A percentile compares a stretch with the other conserved stretches of the same genome.
Conservation (phyloP, 1,140 invertebrate species). For the Scaptomyza pallida region DNA sequence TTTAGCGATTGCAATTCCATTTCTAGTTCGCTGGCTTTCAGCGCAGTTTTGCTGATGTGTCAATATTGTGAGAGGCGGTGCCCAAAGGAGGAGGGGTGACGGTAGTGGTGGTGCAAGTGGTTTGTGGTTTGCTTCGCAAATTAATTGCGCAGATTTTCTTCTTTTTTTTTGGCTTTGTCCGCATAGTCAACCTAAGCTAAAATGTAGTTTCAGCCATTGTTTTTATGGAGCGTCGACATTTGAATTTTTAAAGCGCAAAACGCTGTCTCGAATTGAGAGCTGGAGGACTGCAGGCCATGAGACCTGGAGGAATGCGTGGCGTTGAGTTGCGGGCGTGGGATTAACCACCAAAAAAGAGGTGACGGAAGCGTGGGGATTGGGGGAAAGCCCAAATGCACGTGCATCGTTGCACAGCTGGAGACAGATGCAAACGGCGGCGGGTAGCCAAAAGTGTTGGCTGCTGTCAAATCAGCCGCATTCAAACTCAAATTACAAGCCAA, state of each 20-base stretch:
- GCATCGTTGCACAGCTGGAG: slow-evolving; percentile 62
- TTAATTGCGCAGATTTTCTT: slow-evolving; percentile 73
- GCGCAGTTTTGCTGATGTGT: slow-evolving; percentile 69
- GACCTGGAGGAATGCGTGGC: slow-evolving; percentile 46
- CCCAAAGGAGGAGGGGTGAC: neutral
- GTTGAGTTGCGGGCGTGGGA: slow-evolving; percentile 34
- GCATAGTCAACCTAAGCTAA: slow-evolving; percentile 32
- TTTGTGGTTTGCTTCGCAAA: slow-evolving; percentile 73
- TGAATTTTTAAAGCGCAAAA: slow-evolving; percentile 62
- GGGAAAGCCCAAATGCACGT: slow-evolving; percentile 52
- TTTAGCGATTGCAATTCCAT: slow-evolving; percentile 72
- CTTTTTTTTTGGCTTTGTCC: slow-evolving; percentile 21
- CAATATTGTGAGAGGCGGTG: slow-evolving; percentile 45
- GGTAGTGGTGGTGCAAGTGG: slow-evolving; percentile 22
- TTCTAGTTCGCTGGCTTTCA: slow-evolving; percentile 48
- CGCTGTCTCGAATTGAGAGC: neutral
- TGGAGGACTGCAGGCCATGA: neutral
- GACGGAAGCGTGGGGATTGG: too few species aligned
- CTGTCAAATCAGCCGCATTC: slow-evolving; percentile 79
- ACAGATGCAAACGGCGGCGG: slow-evolving; percentile 40
- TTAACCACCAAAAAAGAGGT: neutral
- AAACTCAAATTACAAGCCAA: slow-evolving; percentile 77
- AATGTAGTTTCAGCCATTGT: slow-evolving; percentile 46
- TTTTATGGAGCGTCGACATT: slow-evolving; percentile 58
- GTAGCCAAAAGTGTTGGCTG: slow-evolving; percentile 64